A percentile compares a stretch with the other conserved stretches of the same genome.
phyloP scores from a whole-genome alignment of 1,140 invertebrate species.

The Drosophila truncata region DNA sequence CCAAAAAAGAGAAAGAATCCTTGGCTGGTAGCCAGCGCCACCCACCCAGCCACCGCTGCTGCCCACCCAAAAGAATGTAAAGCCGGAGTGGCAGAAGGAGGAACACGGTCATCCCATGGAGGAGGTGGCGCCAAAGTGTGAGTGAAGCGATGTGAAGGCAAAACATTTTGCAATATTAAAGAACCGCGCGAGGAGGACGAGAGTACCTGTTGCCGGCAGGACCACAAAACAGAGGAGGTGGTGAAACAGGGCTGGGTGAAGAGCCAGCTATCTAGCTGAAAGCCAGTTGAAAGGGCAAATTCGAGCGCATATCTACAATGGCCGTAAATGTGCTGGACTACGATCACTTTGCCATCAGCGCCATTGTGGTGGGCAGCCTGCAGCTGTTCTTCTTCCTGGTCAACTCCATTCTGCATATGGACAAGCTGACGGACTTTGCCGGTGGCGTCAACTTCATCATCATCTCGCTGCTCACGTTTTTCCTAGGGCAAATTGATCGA shows the following conservation, averaged over 20 bases:
- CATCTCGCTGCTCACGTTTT: constrained; percentile 94
- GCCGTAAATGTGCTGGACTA: constrained; percentile 91
- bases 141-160: constrained; percentile 49
- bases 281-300: constrained; percentile 3
- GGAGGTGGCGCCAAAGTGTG: constrained; percentile 14
- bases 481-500: constrained; percentile 91
- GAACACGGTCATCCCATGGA: constrained; percentile 3
- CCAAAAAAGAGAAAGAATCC: constrained; percentile 17
- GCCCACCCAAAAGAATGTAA: constrained; percentile 45
- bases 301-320: constrained; percentile 75
- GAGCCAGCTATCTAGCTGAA: constrained; percentile 11
- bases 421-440: constrained; percentile 96
- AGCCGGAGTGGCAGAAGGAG: constrained; percentile 14
- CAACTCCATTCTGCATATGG: constrained; percentile 93
- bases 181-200: constrained; percentile 15
- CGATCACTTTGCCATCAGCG: constrained; percentile 95
- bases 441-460: constrained; percentile 96
- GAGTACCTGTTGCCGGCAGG: constrained; percentile 33
- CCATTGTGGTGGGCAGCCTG: constrained; percentile 94
- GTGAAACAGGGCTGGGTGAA: not conserved
- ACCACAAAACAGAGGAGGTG: not conserved
- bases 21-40: constrained; percentile 41
- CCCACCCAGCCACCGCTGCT: not conserved
- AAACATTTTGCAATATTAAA: constrained; percentile 62
- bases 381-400: constrained; percentile 95